phyloP scores from a whole-genome alignment of 2,888 invertebrate species.

The Athalia circularis region DNA sequence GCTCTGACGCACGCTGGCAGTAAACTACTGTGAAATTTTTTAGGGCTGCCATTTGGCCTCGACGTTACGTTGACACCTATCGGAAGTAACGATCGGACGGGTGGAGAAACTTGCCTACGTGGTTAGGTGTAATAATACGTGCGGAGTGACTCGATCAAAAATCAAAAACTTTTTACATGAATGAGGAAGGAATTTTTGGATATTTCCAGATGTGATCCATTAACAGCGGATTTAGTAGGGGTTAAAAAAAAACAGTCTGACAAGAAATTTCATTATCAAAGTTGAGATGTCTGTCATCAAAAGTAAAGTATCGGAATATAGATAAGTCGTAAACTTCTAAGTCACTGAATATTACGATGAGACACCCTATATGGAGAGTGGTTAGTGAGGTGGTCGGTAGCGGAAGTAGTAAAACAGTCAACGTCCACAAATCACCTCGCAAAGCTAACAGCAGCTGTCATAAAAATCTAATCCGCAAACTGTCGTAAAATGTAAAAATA shows the following conservation, averaged over 20 bases:
- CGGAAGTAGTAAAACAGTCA: conserved; percentile 46
- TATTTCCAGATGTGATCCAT: no score
- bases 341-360: conserved; percentile 21
- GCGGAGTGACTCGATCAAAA: not conserved
- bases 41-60: conserved; percentile 25
- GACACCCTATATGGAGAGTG: conserved; percentile 10
- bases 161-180: not conserved
- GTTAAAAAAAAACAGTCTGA: no score
- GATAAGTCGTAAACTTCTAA: not conserved
- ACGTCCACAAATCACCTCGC: conserved; percentile 45
- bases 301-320: no score
- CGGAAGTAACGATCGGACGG: conserved; percentile 25
- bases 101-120: not conserved
- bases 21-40: conserved; percentile 40
- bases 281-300: no score
- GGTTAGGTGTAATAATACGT: not conserved
- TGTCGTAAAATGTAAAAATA: conserved; percentile 38
- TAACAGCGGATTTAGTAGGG: no score
- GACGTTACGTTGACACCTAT: conserved; percentile 23
- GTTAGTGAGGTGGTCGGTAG: conserved; percentile 3
- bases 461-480: conserved; percentile 48
- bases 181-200: no score
- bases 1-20: conserved; percentile 23
- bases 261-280: no score
- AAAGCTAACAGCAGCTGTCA: conserved; percentile 45